phyloP scores from a whole-genome alignment of 2,797 vertebrate species.

The Momotus momota region DNA sequence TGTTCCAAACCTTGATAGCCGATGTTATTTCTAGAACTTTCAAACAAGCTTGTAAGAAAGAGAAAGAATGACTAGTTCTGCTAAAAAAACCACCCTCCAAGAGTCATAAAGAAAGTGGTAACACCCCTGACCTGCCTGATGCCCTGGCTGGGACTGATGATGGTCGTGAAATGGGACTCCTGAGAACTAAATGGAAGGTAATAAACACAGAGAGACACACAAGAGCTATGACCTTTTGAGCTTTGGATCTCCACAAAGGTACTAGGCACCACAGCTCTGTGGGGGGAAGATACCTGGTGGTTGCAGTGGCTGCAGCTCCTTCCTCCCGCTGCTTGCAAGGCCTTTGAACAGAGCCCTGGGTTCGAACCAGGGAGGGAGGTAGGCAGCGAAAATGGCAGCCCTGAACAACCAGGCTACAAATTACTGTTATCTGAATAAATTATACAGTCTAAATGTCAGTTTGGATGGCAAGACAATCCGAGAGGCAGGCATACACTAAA shows the following conservation, averaged over 20 bases:
- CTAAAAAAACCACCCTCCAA: conserved; percentile 37
- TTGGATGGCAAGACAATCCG: background rate
- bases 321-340: background rate
- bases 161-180: conserved; percentile 66
- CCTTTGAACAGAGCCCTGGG: background rate
- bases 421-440: background rate
- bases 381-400: background rate
- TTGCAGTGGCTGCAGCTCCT: background rate
- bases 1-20: background rate
- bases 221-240: conserved; percentile 75
- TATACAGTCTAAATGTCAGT: background rate
- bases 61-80: background rate
- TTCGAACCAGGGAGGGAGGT: rapidly evolving
- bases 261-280: background rate
- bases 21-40: background rate
- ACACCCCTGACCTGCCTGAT: conserved; percentile 64
- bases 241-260: conserved; percentile 14
- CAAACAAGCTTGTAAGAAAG: conserved; percentile 8
- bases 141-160: conserved; percentile 38
- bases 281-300: background rate
- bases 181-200: conserved; percentile 60
- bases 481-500: background rate
- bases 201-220: conserved; percentile 52
- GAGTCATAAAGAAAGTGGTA: conserved; percentile 71
- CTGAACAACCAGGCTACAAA: background rate